A percentile compares a stretch with the other conserved stretches of the same genome.
phyloP scores from a whole-genome alignment of 2,888 invertebrate species.

The Apoda limacodes region DNA sequence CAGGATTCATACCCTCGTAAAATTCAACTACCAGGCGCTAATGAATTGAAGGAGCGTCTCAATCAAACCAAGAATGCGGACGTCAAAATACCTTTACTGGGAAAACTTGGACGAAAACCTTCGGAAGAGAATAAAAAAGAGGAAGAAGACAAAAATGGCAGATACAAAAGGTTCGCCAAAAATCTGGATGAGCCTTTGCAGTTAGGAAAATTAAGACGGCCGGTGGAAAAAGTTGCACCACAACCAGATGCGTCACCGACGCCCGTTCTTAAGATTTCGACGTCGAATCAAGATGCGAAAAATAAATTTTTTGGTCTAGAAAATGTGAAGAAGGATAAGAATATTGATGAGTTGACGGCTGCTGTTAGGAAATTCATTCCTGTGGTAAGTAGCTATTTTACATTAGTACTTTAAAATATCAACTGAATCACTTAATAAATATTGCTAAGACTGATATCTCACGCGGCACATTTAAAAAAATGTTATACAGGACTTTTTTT shows the following conservation, averaged over 20 bases:
- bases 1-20: constrained; percentile 37
- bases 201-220: constrained; percentile 46
- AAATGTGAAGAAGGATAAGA: constrained; percentile 42
- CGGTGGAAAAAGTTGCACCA: constrained; percentile 32
- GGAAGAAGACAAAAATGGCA: constrained; percentile 39
- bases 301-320: constrained; percentile 59
- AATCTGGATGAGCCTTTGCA: constrained; percentile 53
- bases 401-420: no score
- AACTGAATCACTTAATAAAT: no score
- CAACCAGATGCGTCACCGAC: constrained; percentile 33
- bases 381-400: constrained; percentile 54
- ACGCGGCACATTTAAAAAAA: no score
- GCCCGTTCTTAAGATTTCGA: constrained; percentile 45
- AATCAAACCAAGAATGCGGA: constrained; percentile 45
- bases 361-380: constrained; percentile 60
- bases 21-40: constrained; percentile 35
- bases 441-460: no score
- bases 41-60: constrained; percentile 35
- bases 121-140: constrained; percentile 37
- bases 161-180: constrained; percentile 36
- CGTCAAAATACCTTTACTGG: constrained; percentile 43
- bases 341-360: constrained; percentile 49
- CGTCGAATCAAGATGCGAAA: constrained; percentile 51
- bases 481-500: no score
- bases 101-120: constrained; percentile 46